Percentiles rank a stretch among this genome's conserved stretches.
These are phyloP conservation scores for Pteronura brasiliensis DNA, from an alignment of 2,113 vertebrate species.

Conservation along the genomic window DNA sequence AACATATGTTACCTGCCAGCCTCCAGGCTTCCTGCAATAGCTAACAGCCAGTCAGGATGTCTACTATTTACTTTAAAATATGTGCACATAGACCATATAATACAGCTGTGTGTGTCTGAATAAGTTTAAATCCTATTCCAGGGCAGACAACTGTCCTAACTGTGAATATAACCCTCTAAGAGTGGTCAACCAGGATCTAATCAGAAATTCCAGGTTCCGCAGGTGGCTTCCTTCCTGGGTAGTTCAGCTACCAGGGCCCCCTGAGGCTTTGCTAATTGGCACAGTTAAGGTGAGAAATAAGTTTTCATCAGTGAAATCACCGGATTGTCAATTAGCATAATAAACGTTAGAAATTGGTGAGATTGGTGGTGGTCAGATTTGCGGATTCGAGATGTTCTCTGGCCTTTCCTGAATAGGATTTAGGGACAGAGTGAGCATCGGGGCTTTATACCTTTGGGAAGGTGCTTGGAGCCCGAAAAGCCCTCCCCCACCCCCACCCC, in stretches of 20 bases:
- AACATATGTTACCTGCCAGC: background rate
- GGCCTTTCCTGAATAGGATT: background rate
- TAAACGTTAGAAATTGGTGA: background rate
- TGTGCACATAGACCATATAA: background rate
- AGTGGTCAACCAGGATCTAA: background rate
- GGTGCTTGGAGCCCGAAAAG: background rate
- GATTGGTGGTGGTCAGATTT: background rate
- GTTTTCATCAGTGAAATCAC: background rate
- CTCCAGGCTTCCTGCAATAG: background rate
- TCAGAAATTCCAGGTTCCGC: background rate
- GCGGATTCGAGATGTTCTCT: background rate
- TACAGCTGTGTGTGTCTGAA: background rate
- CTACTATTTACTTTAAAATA: conserved; percentile 41
- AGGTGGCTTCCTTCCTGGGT: background rate
- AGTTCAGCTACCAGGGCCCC: background rate
- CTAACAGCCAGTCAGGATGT: background rate
- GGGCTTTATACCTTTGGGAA: background rate
- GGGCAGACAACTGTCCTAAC: background rate
- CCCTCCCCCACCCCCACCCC: too few relatives aligned
- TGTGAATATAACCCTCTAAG: background rate
- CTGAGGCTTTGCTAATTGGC: background rate
- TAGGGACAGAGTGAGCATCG: background rate
- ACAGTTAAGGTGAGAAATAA: conserved; percentile 14
- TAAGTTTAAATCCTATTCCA: conserved; percentile 24
- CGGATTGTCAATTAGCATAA: background rate